Base-by-base conservation (phyloP, 2,888 invertebrate genomes). In the Hololepta plana region DNA sequence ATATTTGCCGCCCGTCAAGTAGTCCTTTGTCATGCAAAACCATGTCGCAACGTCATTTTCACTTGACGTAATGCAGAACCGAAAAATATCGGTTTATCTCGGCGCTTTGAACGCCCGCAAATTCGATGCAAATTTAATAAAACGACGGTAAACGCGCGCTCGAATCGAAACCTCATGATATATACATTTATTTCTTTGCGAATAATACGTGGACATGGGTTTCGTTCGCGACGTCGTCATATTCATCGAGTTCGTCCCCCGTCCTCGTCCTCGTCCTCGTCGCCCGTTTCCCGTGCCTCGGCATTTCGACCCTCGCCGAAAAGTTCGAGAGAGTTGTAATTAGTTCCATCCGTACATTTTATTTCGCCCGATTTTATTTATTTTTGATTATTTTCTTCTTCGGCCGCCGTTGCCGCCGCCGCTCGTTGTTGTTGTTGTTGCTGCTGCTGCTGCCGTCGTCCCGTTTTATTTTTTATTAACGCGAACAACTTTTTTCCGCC, bases 21-120 rank as follows among this genome's bases (percentile, higher is more conserved):
- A 46, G 48, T 46, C 51, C 54, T 55, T 55, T 55, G 54, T 55
- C 51, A 55, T 55, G 55, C 51, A 54, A 55, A 55, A 51, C 44
- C 52, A n/a, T 35, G 35, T 35, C 35, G 35, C 35, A 31, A 31
- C 35, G 55, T 55, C 52, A 53, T 53, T 52, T 52, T 52, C 53
- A 51, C 51, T 48, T 49, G 47, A 48, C 46, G 45, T 48, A 50
- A 46, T 47, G 41, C 38, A 33, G 32, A 27, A 21, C 48, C 40
- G 47, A 48, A 47, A 53, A 51, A 48, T 48, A 47, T 40, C 36
- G 38, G 37, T 34, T 35, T 39, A 38, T 35, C 35, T 35, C 31
- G 26, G n/a, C 23, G 9, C 12, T 30, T 32, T 26, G 32, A 29
- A 20, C 22, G 32, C 29, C 29, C 30, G 28, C 31, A 35, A 38